phyloP scores from a whole-genome alignment of 2,888 invertebrate species.

The Prosopocoilus inquinatus region DNA sequence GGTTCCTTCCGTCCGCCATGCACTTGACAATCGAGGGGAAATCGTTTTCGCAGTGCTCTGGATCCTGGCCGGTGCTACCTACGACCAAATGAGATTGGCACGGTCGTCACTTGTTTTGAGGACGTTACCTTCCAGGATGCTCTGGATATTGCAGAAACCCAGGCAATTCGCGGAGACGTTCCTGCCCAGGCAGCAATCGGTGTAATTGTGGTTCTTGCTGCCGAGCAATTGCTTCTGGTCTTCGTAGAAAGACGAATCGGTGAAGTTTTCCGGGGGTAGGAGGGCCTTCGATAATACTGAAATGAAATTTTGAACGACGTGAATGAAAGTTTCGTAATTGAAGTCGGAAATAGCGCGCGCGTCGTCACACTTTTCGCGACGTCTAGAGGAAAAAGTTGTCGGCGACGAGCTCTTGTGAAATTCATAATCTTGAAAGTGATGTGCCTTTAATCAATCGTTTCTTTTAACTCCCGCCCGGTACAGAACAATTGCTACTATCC shows the following conservation, averaged over 20 bases:
- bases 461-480: too few species aligned
- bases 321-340: too few species aligned
- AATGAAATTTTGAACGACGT: slow-evolving; percentile 24
- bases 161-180: slow-evolving; percentile 72
- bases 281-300: slow-evolving; percentile 64
- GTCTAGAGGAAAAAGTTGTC: too few species aligned
- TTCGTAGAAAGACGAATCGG: slow-evolving; percentile 48
- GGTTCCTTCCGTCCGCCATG: slow-evolving; percentile 80
- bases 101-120: slow-evolving; percentile 12
- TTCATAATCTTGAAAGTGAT: too few species aligned
- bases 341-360: too few species aligned
- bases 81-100: slow-evolving; percentile 40
- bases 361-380: too few species aligned
- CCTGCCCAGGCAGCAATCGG: slow-evolving; percentile 70
- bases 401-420: too few species aligned
- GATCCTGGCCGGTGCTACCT: slow-evolving; percentile 76
- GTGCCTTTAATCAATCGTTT: too few species aligned
- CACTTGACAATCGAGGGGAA: slow-evolving; percentile 77
- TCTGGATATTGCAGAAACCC: slow-evolving; percentile 79
- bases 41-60: slow-evolving; percentile 77
- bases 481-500: too few species aligned
- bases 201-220: slow-evolving; percentile 69
- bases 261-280: slow-evolving; percentile 59
- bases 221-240: slow-evolving; percentile 45
- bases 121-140: slow-evolving; percentile 47